Percentiles rank a stretch among this genome's conserved stretches.
Conservation (phyloP, 2,888 invertebrate genomes). For the Lasius platythorax region DNA sequence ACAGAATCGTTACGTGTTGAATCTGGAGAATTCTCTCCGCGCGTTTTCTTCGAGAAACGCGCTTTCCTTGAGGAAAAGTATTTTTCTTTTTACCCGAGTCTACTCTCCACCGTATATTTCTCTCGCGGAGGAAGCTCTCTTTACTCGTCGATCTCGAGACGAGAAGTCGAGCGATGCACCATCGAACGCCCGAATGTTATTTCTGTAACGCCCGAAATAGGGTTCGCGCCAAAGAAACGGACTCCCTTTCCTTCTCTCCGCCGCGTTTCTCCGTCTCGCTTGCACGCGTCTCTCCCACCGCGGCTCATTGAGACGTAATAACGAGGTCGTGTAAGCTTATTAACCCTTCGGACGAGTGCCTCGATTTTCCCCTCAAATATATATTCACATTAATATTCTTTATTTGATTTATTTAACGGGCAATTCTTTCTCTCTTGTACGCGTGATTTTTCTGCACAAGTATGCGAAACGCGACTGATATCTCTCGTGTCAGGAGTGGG, state of each 20-base stretch:
- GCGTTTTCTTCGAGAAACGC: background rate
- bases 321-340: constrained; percentile 42
- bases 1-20: background rate
- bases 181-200: constrained; percentile 77
- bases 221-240: constrained; percentile 60
- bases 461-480: no score
- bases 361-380: background rate
- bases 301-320: constrained; percentile 65
- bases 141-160: constrained; percentile 34
- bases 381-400: background rate
- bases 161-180: constrained; percentile 45
- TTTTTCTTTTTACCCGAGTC: background rate
- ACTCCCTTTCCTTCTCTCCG: constrained; percentile 40
- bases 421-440: background rate
- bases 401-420: background rate
- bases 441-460: no score
- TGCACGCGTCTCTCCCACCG: constrained; percentile 54
- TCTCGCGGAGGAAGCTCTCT: constrained; percentile 6
- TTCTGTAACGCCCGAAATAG: constrained; percentile 76
- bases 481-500: background rate
- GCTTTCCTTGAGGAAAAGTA: background rate
- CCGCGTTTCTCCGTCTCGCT: constrained; percentile 71
- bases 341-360: constrained; percentile 22
- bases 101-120: background rate
- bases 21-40: background rate